Evolutionary conservation across 2,888 invertebrate genomes (phyloP).

Genomic region (Parnassius apollo): DNA sequence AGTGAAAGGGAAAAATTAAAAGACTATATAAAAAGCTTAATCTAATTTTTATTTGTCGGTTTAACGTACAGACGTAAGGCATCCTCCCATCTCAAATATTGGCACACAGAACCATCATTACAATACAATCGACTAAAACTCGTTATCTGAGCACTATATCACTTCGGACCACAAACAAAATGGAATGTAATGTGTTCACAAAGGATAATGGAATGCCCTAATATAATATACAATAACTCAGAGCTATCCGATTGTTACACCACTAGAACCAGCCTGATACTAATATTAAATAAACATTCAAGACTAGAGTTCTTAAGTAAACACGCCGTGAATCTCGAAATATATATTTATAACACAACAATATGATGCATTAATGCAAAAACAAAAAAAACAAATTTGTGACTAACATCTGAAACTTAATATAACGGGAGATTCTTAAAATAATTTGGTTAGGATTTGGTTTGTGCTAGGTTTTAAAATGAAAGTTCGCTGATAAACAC

Average conservation of each 20-base stretch:
- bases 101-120: constrained; percentile 71
- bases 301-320: constrained; percentile 77
- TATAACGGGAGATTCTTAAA: constrained; percentile 50
- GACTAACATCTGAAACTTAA: constrained; percentile 43
- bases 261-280: constrained; percentile 54
- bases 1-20: constrained; percentile 43
- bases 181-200: constrained; percentile 65
- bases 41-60: constrained; percentile 79
- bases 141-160: constrained; percentile 61
- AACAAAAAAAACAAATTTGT: constrained; percentile 58
- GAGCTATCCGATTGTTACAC: constrained; percentile 37
- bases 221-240: constrained; percentile 29
- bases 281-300: constrained; percentile 58
- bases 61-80: constrained; percentile 79
- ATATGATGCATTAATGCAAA: constrained; percentile 24
- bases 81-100: constrained; percentile 71
- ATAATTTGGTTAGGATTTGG: constrained; percentile 64
- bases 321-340: constrained; percentile 63
- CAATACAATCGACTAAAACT: constrained; percentile 46
- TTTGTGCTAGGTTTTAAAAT: constrained; percentile 43
- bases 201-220: constrained; percentile 63
- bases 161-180: constrained; percentile 53
- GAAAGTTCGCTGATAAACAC: constrained; percentile 38
- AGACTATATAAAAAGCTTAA: constrained; percentile 71
- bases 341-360: constrained; percentile 36